Evolutionary conservation across 2,888 invertebrate species (phyloP).

Genomic region (Aspidapion aeneum): DNA sequence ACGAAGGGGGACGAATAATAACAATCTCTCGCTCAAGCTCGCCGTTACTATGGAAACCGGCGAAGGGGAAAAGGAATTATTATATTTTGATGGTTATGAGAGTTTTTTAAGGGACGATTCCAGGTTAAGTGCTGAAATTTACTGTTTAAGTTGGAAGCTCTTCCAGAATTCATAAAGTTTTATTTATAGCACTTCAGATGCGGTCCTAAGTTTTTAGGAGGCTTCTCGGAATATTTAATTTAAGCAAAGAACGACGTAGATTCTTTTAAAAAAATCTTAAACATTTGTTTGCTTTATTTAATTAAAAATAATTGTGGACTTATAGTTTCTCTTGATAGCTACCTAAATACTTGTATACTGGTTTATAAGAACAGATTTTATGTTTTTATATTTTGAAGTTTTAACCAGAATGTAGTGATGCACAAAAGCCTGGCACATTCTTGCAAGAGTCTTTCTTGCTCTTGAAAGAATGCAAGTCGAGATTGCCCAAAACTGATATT

Average conservation of each 20-base stretch:
- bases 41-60: slow-evolving; percentile 20
- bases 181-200: slow-evolving; percentile 21
- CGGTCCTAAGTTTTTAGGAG: background rate
- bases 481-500: no score
- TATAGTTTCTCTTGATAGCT: no score
- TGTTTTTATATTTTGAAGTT: no score
- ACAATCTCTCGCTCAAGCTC: slow-evolving; percentile 10
- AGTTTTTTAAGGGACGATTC: slow-evolving; percentile 37
- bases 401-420: no score
- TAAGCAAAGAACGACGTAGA: background rate
- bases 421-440: no score
- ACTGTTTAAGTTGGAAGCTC: slow-evolving; percentile 37
- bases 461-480: no score
- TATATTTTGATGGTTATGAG: slow-evolving; percentile 48
- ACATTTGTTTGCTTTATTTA: no score
- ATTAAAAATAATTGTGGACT: no score
- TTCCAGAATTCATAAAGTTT: slow-evolving; percentile 30
- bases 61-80: slow-evolving; percentile 32
- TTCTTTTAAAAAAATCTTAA: no score
- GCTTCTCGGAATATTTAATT: background rate
- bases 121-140: slow-evolving; percentile 36
- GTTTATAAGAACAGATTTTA: no score
- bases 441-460: no score
- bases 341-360: no score
- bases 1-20: slow-evolving; percentile 13